Conservation (phyloP, 2,797 vertebrate species). For the Cynodonichthys magdalenae region DNA sequence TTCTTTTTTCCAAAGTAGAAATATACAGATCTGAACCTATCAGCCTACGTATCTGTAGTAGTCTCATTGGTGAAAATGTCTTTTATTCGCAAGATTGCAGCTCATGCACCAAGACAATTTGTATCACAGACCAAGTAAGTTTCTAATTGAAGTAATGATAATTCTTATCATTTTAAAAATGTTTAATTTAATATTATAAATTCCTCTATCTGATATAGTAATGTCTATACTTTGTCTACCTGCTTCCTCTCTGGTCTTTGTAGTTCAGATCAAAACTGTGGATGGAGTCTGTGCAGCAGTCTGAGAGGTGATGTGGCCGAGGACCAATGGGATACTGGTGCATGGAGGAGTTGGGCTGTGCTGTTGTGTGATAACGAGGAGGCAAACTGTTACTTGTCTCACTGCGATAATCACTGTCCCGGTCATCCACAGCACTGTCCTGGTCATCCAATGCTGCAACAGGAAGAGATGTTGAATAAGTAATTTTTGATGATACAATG, state of each 20-base stretch:
- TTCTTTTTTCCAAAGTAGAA: conserved; percentile 47
- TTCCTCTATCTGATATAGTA: too few relatives aligned
- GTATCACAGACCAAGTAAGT: conserved; percentile 8
- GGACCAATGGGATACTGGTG: conserved; percentile 91
- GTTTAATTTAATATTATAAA: not conserved
- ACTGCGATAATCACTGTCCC: conserved; percentile 98
- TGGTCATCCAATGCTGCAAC: conserved; percentile 91
- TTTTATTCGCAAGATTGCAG: conserved; percentile 36
- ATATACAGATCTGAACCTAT: conserved; percentile 69
- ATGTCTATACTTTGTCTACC: conserved; percentile 70
- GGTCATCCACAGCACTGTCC: conserved; percentile 94
- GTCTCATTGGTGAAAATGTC: conserved; percentile 49
- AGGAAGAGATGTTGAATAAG: not conserved
- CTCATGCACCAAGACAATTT: conserved; percentile 26
- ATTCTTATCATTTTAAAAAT: not conserved
- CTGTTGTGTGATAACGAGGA: conserved; percentile 89
- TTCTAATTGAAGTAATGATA: not conserved
- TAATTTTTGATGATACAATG: not conserved
- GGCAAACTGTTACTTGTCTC: conserved; percentile 95
- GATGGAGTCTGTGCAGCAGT: conserved; percentile 86
- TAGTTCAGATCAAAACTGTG: conserved; percentile 89
- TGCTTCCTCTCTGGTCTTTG: conserved; percentile 84
- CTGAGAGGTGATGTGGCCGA: conserved; percentile 82
- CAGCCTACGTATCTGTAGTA: conserved; percentile 59
- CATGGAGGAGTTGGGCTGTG: conserved; percentile 92